A percentile compares a stretch with the other conserved stretches of the same genome.
Evolutionary conservation across 2,113 vertebrate species (phyloP).

Genomic region (Cynocephalus volans): DNA sequence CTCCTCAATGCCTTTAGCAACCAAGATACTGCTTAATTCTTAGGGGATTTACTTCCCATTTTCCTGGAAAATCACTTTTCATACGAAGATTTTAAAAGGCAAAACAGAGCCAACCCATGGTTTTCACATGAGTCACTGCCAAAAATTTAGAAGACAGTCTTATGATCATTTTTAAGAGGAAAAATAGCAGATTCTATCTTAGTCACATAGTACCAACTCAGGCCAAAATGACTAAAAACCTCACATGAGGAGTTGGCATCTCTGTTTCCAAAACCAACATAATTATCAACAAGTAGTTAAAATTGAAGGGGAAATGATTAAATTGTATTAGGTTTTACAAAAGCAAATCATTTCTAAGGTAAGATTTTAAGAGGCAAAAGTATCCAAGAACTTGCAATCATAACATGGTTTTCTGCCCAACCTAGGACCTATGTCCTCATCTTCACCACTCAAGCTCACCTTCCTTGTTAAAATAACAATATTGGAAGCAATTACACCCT

Average conservation of each 20-base stretch:
- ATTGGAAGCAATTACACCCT: neutral
- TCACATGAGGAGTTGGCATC: neutral
- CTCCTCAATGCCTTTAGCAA: neutral
- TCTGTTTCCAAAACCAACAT: neutral
- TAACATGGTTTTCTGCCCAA: neutral
- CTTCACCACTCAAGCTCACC: neutral
- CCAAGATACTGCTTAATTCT: neutral
- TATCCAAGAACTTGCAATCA: neutral
- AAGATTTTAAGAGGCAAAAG: conserved; percentile 25
- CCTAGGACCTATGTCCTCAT: neutral
- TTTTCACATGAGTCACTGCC: conserved; percentile 38
- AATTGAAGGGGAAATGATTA: neutral
- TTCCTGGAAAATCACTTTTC: conserved; percentile 49
- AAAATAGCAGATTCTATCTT: conserved; percentile 29
- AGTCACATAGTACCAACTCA: neutral
- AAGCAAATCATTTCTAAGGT: neutral
- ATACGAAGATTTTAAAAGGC: conserved; percentile 27
- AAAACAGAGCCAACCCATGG: conserved; percentile 44
- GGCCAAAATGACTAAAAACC: neutral
- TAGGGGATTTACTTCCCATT: neutral
- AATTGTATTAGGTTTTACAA: neutral
- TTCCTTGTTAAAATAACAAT: neutral
- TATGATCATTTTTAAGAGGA: conserved; percentile 25
- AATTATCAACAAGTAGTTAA: neutral
- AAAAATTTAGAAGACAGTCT: neutral